Conservation (phyloP, 30 jellyfish, hydroid and myxozoan species). For the Rhopilema esculentum region DNA sequence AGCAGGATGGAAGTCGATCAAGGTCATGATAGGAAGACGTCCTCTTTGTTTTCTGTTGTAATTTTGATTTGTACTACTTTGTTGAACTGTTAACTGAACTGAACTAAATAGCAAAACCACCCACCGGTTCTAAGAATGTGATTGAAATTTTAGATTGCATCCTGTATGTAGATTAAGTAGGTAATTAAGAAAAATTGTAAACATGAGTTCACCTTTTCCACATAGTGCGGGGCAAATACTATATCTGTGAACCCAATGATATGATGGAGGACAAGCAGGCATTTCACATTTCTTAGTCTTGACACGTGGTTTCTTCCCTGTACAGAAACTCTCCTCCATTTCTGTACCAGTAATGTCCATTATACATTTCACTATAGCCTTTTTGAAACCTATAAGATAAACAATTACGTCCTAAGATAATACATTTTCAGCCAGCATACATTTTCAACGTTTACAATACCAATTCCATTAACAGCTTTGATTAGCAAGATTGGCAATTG, state of each 20-base stretch:
- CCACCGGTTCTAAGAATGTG: background rate
- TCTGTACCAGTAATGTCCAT: constrained; percentile 5
- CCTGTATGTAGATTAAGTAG: background rate
- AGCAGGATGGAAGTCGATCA: too few species aligned
- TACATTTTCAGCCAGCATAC: too few species aligned
- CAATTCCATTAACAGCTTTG: too few species aligned
- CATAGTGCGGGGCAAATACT: background rate
- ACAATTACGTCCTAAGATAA: too few species aligned
- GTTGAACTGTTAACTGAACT: too few species aligned
- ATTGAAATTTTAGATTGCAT: background rate
- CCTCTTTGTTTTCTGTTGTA: too few species aligned
- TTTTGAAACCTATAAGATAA: background rate
- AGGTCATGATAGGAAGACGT: too few species aligned
- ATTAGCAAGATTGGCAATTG: too few species aligned
- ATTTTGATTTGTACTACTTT: too few species aligned
- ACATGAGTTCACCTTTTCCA: background rate
- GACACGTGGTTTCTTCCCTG: background rate
- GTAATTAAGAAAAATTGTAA: background rate
- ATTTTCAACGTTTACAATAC: too few species aligned
- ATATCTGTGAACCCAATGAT: background rate
- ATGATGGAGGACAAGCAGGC: constrained; percentile 4
- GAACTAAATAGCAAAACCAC: background rate
- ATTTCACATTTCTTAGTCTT: background rate
- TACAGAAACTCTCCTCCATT: constrained; percentile 11
- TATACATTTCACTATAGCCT: constrained; percentile 1